Conservation (phyloP, 2,113 vertebrate species). For the Toxotes chatareus region DNA sequence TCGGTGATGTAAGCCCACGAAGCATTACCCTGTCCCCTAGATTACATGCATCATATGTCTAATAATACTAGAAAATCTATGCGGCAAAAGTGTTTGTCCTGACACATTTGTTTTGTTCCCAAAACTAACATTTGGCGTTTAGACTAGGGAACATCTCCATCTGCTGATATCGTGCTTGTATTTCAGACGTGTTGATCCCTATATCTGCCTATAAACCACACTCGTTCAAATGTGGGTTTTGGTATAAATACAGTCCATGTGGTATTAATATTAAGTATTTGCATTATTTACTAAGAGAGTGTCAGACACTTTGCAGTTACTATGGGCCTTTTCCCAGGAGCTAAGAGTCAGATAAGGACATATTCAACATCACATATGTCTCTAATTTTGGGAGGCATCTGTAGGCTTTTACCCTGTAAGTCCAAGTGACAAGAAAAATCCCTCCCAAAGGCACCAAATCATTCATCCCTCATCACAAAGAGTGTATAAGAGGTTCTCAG, state of each 20-base stretch:
- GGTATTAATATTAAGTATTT: constrained; percentile 12
- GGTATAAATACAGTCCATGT: constrained; percentile 8
- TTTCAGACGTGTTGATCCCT: constrained; percentile 43
- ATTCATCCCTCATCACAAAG: constrained; percentile 42
- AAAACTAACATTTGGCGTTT: constrained; percentile 25
- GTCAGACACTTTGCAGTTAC: constrained; percentile 16
- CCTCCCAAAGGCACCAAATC: neutral
- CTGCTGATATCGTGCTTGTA: constrained; percentile 27
- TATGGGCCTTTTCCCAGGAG: constrained; percentile 3
- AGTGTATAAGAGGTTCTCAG: constrained; percentile 4
- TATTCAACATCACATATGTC: neutral
- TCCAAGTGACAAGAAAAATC: constrained; percentile 20
- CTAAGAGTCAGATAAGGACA: constrained; percentile 23
- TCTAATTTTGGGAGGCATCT: constrained; percentile 25
- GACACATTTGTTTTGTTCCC: constrained; percentile 15
- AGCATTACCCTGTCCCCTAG: neutral
- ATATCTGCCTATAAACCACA: constrained; percentile 35
- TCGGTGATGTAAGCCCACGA: neutral
- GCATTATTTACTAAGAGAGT: neutral
- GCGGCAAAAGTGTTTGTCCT: neutral
- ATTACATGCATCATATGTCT: constrained; percentile 37
- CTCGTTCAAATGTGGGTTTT: neutral
- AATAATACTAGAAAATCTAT: neutral
- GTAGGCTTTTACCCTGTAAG: constrained; percentile 4
- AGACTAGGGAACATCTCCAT: constrained; percentile 29